Evolutionary conservation across 2,797 vertebrate genomes (phyloP).

Genomic region (Phalanger gymnotis): DNA sequence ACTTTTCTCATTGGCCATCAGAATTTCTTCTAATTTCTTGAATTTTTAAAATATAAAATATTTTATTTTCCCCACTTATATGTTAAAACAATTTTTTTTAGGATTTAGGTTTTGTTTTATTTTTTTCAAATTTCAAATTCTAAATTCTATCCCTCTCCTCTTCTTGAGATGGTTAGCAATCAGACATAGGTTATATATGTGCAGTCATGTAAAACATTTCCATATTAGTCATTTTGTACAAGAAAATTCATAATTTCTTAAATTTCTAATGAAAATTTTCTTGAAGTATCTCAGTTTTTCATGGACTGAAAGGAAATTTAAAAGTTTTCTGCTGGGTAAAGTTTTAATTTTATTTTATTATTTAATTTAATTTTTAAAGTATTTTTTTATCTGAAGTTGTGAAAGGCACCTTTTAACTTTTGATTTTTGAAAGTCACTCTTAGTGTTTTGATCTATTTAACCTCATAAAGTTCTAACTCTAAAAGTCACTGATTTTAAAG

Average conservation of each 20-base stretch:
- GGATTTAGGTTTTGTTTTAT: constrained; percentile 41
- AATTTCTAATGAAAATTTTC: background rate
- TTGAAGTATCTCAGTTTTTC: background rate
- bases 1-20: constrained; percentile 29
- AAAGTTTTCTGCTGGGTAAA: background rate
- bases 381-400: background rate
- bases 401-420: too few species aligned
- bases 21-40: constrained; percentile 47
- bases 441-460: too few species aligned
- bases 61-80: constrained; percentile 16
- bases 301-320: background rate
- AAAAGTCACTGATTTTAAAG: background rate
- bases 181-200: background rate
- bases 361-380: background rate
- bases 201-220: background rate
- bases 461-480: background rate
- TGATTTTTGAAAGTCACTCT: too few species aligned
- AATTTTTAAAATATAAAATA: constrained; percentile 21
- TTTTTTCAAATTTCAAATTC: background rate
- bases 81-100: background rate
- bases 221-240: background rate
- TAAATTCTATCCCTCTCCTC: background rate
- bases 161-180: background rate
- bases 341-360: background rate
- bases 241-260: constrained; percentile 23